Evolutionary conservation across 2,797 vertebrate species (phyloP), one percentile per base, ranked within the genome.

Genomic region (Eleutherodactylus coqui): DNA sequence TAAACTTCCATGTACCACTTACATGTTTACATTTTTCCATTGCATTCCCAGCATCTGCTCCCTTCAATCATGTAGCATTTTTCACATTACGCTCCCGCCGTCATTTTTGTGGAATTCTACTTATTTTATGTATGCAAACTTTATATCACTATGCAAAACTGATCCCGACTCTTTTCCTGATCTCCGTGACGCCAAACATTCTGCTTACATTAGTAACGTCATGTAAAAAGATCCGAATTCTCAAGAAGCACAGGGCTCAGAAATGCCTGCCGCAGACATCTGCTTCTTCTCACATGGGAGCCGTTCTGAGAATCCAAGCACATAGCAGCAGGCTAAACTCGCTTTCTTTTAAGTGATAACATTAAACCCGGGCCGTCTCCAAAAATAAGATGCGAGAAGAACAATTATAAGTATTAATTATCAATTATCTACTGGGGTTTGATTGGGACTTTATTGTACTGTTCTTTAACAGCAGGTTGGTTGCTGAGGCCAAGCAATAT

Each of bases 221-320:
- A 51, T 36, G 79, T 81, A 69, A 81, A 69, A 51, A 53, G 62
- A 70, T 69, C 62, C 38, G 9, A 70, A 51, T 69, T 82, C 64
- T 69, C 47, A 36, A 29, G 14, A 43, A 55, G 16, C 34, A 55
- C 1, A 34, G 24, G 5, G 47, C 49, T 70, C 7, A 41, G 62
- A 41, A 38, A 55, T 51, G 67, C 67, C 80, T 41, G 67, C 67
- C 80, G 47, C 67, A 21, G 47, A 72, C 49, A 82, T 82, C 64
- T 82, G 82, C 69, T 32, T 73, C 81, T 83, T 73, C 69, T 83
- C 69, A 83, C 67, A 83, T 45, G 49, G 7, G 34, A 55, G 29
- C 32, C 64, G 51, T 82, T 49, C 64, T 41, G 64, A 82, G 64
- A n/a, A 7, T 11, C 9, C 32, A 10, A 53, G 41, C 62, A 53